Base-by-base conservation (phyloP, 2,113 vertebrate species). In the Odobenus rosmarus region DNA sequence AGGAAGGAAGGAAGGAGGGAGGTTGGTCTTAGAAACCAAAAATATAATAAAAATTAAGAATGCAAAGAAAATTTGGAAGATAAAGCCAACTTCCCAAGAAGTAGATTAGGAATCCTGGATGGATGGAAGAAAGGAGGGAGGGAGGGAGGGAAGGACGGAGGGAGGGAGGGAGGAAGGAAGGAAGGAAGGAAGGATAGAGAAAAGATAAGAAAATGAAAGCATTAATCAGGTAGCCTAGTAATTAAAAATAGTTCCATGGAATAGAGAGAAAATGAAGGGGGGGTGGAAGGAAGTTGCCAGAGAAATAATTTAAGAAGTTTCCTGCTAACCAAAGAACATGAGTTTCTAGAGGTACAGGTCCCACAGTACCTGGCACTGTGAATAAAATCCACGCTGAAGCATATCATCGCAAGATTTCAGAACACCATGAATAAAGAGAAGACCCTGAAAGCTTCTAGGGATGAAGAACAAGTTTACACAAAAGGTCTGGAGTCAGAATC, bases 61-160 rank as follows among this genome's bases (percentile, higher is more conserved):
- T 87, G 51, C 33, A 72, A 62, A 46, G 62, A 61, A 92, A 95
- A n/a, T 59, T 85, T 77, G 59, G 31, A 95, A 90, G 82, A 71
- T 91, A 95, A 86, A 71, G 13, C 81, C 86, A 80, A 59, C 31
- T 46, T 67, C 53, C 71, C 71, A 24, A 86, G 85, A 91, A 86
- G 28, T 64, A 19, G 9, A n/a, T 31, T 80, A 49, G 61, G 57
- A 69, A 80, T 21, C 24, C 57, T 80, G 21, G n/a, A 26, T 93
- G n/a, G 69, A 53, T 67, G 57, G 18, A 67, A 51, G 21, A 23
- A 71, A 36, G 24, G 24, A 53, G 61, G 31, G 33, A 36, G 13
- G 1, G 55, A 2, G 46, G 53, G 3, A 15, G 21, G 69, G n/a
- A 36, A 72, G 69, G 76, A 15, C 31, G 33, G 31, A 69, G 49